Evolutionary conservation across 2,113 vertebrate species (phyloP).

Genomic region (Epinephelus moara): DNA sequence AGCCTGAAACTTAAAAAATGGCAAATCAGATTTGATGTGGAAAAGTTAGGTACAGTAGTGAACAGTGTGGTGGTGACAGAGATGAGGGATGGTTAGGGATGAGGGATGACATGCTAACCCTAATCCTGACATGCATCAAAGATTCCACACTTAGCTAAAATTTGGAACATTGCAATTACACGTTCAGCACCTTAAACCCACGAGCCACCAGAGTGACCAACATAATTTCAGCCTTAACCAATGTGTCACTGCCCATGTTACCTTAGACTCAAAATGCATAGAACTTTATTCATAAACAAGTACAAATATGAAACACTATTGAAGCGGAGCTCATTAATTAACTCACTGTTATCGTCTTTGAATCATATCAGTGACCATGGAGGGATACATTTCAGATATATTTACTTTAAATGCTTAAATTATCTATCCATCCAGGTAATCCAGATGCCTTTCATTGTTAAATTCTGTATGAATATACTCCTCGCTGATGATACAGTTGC

Average conservation of each 20-base stretch:
- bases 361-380: not conserved
- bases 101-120: no score
- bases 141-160: not conserved
- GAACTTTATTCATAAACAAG: not conserved
- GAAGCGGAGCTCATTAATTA: no score
- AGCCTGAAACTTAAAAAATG: not conserved
- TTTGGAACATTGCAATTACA: not conserved
- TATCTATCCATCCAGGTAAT: conserved; percentile 51
- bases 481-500: conserved; percentile 13
- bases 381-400: not conserved
- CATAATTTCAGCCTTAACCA: not conserved
- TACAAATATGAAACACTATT: no score
- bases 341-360: not conserved
- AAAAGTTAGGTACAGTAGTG: not conserved
- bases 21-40: not conserved
- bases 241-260: not conserved
- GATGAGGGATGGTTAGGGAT: not conserved
- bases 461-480: not conserved
- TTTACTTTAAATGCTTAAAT: not conserved
- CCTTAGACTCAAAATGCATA: not conserved
- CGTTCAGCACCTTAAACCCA: not conserved
- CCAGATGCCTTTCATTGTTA: not conserved
- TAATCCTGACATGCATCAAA: not conserved
- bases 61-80: not conserved
- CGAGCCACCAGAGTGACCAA: not conserved